Evolutionary conservation across 2,797 vertebrate species (phyloP).

Genomic region (Merluccius polli): DNA sequence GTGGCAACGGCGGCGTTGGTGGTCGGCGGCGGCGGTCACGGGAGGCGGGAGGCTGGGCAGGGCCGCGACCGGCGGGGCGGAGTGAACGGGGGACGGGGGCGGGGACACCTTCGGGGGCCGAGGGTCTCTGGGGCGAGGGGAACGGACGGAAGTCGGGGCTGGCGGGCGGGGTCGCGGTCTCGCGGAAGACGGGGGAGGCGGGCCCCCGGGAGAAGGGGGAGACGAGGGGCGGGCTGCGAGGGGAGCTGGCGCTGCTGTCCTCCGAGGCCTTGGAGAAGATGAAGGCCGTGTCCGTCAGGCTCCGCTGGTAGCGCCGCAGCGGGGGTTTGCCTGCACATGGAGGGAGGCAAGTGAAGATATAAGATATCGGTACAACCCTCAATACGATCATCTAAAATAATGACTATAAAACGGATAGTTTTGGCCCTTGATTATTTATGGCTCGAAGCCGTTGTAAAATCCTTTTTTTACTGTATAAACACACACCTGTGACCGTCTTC

Average conservation of each 20-base stretch:
- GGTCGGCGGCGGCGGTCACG: constrained; percentile 28
- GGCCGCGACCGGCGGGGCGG: constrained; percentile 41
- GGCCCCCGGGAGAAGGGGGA: constrained; percentile 53
- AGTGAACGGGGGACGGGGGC: constrained; percentile 47
- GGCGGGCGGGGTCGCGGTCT: constrained; percentile 54
- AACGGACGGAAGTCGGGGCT: constrained; percentile 59
- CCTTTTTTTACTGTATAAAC: too few relatives aligned
- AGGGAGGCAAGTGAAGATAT: too few relatives aligned
- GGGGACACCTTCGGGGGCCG: constrained; percentile 41
- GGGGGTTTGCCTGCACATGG: constrained; percentile 66
- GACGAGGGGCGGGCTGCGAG: constrained; percentile 64
- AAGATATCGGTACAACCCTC: not conserved
- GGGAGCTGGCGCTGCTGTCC: constrained; percentile 50
- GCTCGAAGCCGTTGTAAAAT: too few relatives aligned
- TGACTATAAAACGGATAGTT: too few relatives aligned
- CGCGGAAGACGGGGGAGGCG: constrained; percentile 46
- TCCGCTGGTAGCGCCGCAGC: constrained; percentile 82
- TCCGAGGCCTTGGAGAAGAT: constrained; percentile 73
- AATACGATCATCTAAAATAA: too few relatives aligned
- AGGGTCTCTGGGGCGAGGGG: constrained; percentile 48
- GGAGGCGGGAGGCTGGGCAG: constrained; percentile 36
- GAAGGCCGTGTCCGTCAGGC: constrained; percentile 83
- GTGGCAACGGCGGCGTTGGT: constrained; percentile 34
- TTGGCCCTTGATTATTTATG: too few relatives aligned
- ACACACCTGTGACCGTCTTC: too few relatives aligned